phyloP scores from a whole-genome alignment of 2,113 vertebrate species.

The Nesoenas mayeri region DNA sequence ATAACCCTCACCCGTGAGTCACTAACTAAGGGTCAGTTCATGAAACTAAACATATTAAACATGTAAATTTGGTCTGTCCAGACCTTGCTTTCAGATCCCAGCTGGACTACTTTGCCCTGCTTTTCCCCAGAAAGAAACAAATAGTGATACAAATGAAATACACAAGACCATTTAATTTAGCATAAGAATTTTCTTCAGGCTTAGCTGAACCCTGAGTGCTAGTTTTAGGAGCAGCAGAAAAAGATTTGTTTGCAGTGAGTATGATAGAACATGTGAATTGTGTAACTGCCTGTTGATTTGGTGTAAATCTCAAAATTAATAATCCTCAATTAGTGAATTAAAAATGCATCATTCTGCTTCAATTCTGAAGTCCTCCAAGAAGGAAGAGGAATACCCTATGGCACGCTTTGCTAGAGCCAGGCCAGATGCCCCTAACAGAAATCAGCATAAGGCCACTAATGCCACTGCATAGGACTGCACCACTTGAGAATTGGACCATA shows the following conservation, averaged over 20 bases:
- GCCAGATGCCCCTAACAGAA: neutral
- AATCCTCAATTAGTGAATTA: neutral
- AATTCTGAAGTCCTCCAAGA: neutral
- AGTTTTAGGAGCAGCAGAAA: neutral
- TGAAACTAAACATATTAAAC: neutral
- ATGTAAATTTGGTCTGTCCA: neutral
- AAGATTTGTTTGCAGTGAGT: neutral
- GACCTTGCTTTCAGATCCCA: neutral
- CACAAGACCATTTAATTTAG: neutral
- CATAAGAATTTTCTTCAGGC: neutral
- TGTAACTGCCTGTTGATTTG: neutral
- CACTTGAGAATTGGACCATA: neutral
- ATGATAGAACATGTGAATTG: neutral
- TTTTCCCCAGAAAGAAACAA: neutral
- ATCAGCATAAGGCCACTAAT: neutral
- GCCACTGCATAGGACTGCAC: neutral
- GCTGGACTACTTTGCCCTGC: neutral
- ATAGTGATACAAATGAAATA: neutral
- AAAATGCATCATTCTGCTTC: neutral
- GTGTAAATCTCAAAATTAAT: neutral
- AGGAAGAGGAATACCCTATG: neutral
- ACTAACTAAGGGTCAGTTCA: neutral
- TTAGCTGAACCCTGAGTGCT: neutral
- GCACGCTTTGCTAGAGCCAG: neutral
- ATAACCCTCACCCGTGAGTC: neutral